A percentile compares a stretch with the other conserved stretches of the same genome.
Conservation (phyloP, 1,140 invertebrate genomes). For the Ostrea denselamellosa region DNA sequence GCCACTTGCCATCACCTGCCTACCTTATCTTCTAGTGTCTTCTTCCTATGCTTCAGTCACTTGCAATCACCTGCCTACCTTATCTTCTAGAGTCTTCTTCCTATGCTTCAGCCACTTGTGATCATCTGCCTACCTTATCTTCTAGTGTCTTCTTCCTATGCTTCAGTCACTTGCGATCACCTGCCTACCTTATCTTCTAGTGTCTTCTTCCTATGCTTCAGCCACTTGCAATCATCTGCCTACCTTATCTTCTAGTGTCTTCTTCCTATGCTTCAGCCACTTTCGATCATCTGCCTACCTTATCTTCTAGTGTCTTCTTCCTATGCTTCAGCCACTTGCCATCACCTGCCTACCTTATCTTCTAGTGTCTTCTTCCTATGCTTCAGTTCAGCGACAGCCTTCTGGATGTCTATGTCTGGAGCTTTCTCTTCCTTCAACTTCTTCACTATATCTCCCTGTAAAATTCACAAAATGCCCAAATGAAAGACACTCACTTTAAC, state of each 20-base stretch:
- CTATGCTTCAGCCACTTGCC: too few species aligned
- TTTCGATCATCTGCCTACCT: background rate
- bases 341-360: constrained; percentile 84
- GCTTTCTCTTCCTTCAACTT: constrained; percentile 91
- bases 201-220: background rate
- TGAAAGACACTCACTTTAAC: too few species aligned
- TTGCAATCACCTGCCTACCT: background rate
- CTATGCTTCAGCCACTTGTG: constrained; percentile 89
- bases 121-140: background rate
- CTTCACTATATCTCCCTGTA: constrained; percentile 91
- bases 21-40: background rate
- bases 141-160: background rate
- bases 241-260: background rate
- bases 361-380: constrained; percentile 93
- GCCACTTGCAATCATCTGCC: background rate
- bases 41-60: background rate
- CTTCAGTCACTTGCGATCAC: background rate
- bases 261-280: constrained; percentile 67
- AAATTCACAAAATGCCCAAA: constrained; percentile 22
- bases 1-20: background rate
- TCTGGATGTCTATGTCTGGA: constrained; percentile 93
- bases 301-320: background rate
- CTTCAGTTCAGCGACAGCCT: constrained; percentile 95
- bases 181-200: background rate
- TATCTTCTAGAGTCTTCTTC: constrained; percentile 90